Evolutionary conservation across 2,888 invertebrate species (phyloP), one percentile per base, ranked within the genome.

Genomic region (Dermolepida albohirtum): DNA sequence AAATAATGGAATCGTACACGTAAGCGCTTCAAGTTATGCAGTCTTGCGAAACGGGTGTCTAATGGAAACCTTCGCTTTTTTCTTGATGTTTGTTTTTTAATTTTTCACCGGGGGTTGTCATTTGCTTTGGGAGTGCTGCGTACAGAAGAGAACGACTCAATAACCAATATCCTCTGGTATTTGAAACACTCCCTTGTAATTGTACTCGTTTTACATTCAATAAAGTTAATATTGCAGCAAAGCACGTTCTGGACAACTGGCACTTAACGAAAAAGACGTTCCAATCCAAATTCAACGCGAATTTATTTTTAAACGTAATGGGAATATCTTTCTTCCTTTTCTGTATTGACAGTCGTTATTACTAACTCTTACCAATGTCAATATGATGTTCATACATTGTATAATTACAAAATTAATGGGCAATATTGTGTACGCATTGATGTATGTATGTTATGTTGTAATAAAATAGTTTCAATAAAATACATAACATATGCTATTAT

Each of bases 101-200:
- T 8, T 47, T 16, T 1, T 14, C 14, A 43, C 43, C n/a, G 6
- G 34, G 34, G 6, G 6, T 12, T 6, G 27, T 12, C 27, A 17
- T 27, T 49, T 17, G 43, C 27, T 27, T 5, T 17, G 43, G 34
- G 34, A 2, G 59, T 27, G 59, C 16, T 54, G 29, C 29, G 14
- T 12, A 17, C 43, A 29, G 44, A 27, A 14, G 55, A 29, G 2
- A 14, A 51, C 17, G 69, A 66, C 69, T 72, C 74, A 71, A 74
- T 75, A 74, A 75, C 74, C 76, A 75, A 76, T 75, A 75, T 75
- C 74, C 73, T 68, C 10, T 34, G 10, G 71, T 73, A 72, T 75
- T 73, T 70, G 54, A 34, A 65, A 16, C 54, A 51, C 44, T 51
- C 41, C 62, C 43, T 43, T 11, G 5, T 16, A 16, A 27, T 14